Conservation (phyloP, 2,113 vertebrate species). For the Macroglossus sobrinus region DNA sequence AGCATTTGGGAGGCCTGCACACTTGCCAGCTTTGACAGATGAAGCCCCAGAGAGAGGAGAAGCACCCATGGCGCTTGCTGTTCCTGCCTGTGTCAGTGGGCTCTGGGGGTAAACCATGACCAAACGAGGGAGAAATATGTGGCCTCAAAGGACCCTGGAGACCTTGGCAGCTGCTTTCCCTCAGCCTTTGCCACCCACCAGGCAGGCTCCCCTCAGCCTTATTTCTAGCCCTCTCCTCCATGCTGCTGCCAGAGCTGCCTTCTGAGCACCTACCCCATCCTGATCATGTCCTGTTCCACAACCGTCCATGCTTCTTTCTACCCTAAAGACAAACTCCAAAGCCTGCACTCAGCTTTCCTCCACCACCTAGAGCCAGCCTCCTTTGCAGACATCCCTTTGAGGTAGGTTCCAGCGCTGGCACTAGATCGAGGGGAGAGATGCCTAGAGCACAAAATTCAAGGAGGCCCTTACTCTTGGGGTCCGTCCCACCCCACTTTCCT, state of each 20-base stretch:
- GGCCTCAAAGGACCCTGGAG: constrained; percentile 49
- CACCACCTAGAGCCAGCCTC: neutral
- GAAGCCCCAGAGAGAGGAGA: constrained; percentile 65
- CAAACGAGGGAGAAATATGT: constrained; percentile 55
- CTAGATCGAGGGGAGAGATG: neutral
- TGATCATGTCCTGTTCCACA: neutral
- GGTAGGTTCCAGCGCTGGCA: neutral
- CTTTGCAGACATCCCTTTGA: neutral
- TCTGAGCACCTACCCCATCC: neutral
- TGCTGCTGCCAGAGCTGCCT: neutral
- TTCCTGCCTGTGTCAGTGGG: constrained; percentile 56
- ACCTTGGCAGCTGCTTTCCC: constrained; percentile 20
- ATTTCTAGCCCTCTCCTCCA: neutral
- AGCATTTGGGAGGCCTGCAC: constrained; percentile 60
- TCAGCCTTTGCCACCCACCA: neutral
- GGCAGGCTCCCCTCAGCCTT: constrained; percentile 45
- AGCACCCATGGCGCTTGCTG: constrained; percentile 59
- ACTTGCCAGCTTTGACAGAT: constrained; percentile 66
- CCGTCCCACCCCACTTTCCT: neutral
- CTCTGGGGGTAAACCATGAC: constrained; percentile 65
- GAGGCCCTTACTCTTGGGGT: neutral
- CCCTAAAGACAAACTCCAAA: neutral
- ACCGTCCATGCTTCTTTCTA: neutral
- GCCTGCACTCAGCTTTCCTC: neutral
- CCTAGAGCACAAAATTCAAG: no score